Percentiles rank a stretch among this genome's conserved stretches.
phyloP scores from a whole-genome alignment of 1,140 invertebrate genomes.

The Nasonia giraulti region DNA sequence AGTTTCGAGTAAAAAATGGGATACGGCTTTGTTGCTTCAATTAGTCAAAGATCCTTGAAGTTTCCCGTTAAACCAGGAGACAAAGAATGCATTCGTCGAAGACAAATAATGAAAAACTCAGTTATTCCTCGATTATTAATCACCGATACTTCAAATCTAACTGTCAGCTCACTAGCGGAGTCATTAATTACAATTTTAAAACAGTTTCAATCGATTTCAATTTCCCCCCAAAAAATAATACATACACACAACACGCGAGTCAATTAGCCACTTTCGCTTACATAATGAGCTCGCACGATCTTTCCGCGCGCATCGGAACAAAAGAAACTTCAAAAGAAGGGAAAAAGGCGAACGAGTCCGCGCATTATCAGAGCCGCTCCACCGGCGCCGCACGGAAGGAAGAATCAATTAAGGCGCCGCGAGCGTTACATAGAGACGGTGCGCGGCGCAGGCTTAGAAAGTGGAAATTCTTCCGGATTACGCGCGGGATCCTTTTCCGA shows the following conservation, averaged over 20 bases:
- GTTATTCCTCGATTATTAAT: neutral
- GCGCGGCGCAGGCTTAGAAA: slow-evolving; percentile 34
- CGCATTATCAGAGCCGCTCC: slow-evolving; percentile 1
- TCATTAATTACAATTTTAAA: too few relatives aligned
- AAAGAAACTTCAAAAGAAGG: neutral
- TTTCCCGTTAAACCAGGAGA: neutral
- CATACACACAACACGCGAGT: too few relatives aligned
- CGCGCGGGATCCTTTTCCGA: slow-evolving; percentile 22
- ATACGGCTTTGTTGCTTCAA: too few relatives aligned
- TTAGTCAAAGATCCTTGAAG: too few relatives aligned
- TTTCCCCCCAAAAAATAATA: too few relatives aligned
- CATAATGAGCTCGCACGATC: too few relatives aligned
- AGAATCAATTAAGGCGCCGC: slow-evolving; percentile 23
- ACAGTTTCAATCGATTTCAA: too few relatives aligned
- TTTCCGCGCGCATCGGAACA: neutral
- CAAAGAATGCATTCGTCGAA: neutral
- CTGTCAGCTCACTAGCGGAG: too few relatives aligned
- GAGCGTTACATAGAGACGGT: neutral
- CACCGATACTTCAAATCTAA: too few relatives aligned
- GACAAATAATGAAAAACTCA: neutral
- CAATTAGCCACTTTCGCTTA: too few relatives aligned
- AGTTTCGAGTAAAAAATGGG: too few relatives aligned
- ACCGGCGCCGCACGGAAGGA: slow-evolving; percentile 5
- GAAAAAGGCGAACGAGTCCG: neutral
- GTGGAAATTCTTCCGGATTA: slow-evolving; percentile 44